A percentile compares a stretch with the other conserved stretches of the same genome.
phyloP scores from a whole-genome alignment of 2,113 vertebrate genomes.

The Pedionomus torquatus region DNA sequence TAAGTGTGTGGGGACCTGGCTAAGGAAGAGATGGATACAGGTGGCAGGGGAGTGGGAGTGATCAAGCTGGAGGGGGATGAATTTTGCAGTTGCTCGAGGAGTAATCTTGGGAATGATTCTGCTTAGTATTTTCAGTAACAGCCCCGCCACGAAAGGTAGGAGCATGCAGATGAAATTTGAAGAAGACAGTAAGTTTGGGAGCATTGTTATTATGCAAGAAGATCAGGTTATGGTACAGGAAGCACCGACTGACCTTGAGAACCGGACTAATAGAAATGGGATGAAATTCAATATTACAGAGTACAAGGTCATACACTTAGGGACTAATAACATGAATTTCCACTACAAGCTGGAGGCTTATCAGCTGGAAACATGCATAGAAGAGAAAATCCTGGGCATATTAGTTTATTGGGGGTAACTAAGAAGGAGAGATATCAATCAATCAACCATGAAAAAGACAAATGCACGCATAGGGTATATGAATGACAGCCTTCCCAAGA shows the following conservation, averaged over 20 bases:
- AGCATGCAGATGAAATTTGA: not conserved
- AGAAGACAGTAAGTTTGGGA: not conserved
- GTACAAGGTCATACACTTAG: constrained; percentile 42
- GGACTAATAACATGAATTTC: constrained; percentile 59
- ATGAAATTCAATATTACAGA: constrained; percentile 57
- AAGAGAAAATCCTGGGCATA: constrained; percentile 18
- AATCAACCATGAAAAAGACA: not conserved
- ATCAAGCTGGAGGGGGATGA: not conserved
- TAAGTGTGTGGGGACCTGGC: not conserved
- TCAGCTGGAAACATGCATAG: not conserved
- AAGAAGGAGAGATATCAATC: constrained; percentile 22
- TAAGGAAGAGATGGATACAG: not conserved
- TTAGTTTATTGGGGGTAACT: constrained; percentile 7
- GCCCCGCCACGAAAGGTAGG: not conserved
- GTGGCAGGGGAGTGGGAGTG: not conserved
- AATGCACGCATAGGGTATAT: not conserved
- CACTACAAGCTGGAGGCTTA: constrained; percentile 55
- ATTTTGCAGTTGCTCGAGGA: not conserved
- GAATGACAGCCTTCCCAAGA: constrained; percentile 9
- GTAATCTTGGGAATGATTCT: not conserved
- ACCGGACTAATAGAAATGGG: constrained; percentile 2
- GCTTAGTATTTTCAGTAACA: not conserved
- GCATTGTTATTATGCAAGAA: not conserved
- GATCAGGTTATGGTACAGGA: not conserved
- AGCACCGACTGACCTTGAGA: constrained; percentile 44